Base-by-base conservation (phyloP, 2,797 vertebrate species). In the Heterohyrax brucei region DNA sequence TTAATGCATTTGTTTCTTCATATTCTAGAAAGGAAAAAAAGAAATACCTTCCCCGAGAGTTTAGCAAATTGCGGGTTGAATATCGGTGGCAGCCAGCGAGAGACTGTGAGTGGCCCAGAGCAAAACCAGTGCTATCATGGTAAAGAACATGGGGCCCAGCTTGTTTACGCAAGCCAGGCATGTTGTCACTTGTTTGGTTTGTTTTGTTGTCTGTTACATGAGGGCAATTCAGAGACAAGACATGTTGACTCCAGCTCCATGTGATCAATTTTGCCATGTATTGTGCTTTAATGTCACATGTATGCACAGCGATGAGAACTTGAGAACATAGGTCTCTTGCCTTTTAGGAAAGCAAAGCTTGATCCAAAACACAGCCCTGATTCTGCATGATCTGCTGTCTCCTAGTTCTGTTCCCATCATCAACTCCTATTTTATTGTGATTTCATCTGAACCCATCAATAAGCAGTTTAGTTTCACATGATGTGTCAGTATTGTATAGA, bases 21-120 rank as follows among this genome's bases (percentile, higher is more conserved):
- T 89, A 94, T 93, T 68, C 77, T 87, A 56, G 68, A 73, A 70
- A 90, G 2, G n/a, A n/a, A 61, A 61, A 61, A 73, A 46, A 77
- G 26, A 39, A 77, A 21, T n/a, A 72, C 26, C 1, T 92, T 76
- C 50, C 4, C 22, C 39, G 12, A 90, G 21, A 59, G 13, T 76
- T 75, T 80, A 70, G 48, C 33, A 89, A 73, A 73, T 80, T 1
- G 2, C 30, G 64, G 21, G 16, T 19, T 64, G 3, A 0, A 70
- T 79, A 16, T 21, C 14, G 50, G 9, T 30, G 21, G 10, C 28
- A 83, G 50, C 7, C 68, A 77, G 18, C 4, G 33, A 72, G 44
- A 82, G 28, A 73, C 19, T 19, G 10, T 44, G 24, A 3, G 4
- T 78, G 28, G 50, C n/a, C 28, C 59, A 3, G 6, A 5, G 7